Evolutionary conservation across 2,888 invertebrate genomes (phyloP).

Genomic region (Nemurella pictetii): DNA sequence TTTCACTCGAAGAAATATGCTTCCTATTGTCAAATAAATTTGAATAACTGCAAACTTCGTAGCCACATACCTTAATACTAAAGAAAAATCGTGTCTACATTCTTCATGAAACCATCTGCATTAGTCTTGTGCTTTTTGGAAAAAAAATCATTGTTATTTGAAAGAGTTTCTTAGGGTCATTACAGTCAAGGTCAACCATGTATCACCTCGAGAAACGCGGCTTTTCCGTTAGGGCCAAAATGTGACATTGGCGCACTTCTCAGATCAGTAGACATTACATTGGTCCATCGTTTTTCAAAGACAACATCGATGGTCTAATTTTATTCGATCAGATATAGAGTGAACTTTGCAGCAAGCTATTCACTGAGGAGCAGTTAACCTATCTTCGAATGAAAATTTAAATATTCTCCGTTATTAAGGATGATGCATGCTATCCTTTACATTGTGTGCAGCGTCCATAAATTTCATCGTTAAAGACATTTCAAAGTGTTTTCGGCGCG

Average conservation of each 20-base stretch:
- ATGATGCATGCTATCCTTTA: slow-evolving; percentile 17
- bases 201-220: too few relatives aligned
- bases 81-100: too few relatives aligned
- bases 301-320: neutral
- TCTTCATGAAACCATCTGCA: too few relatives aligned
- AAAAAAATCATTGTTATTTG: too few relatives aligned
- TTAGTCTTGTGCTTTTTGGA: too few relatives aligned
- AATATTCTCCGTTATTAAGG: slow-evolving; percentile 32
- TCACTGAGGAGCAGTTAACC: slow-evolving; percentile 11
- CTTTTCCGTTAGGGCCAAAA: too few relatives aligned
- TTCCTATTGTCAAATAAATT: neutral
- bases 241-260: too few relatives aligned
- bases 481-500: slow-evolving; percentile 28
- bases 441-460: slow-evolving; percentile 17
- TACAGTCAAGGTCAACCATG: too few relatives aligned
- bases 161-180: too few relatives aligned
- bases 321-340: neutral
- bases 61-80: too few relatives aligned
- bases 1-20: neutral
- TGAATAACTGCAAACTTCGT: neutral
- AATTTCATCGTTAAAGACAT: slow-evolving; percentile 33
- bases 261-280: too few relatives aligned
- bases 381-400: slow-evolving; percentile 31
- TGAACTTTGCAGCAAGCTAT: neutral
- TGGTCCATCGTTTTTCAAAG: neutral